Evolutionary conservation across 2,888 invertebrate species (phyloP), one percentile per base, ranked within the genome.

Genomic region (Pogonocherus hispidulus): DNA sequence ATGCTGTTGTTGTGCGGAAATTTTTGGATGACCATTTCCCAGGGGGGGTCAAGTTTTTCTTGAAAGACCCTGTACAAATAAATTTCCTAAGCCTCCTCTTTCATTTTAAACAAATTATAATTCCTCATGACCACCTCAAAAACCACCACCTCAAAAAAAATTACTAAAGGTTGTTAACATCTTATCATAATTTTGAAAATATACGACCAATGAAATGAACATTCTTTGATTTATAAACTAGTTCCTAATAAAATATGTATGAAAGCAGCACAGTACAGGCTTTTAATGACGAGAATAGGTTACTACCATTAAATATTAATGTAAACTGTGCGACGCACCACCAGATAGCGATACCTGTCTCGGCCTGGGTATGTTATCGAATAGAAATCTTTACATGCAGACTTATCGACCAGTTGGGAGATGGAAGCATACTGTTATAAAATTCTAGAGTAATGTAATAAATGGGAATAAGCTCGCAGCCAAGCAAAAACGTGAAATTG

Each of bases 381-480:
- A 37, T 8, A 55, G 55, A 41, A 41, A 55, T 22, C 55, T 55
- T 55, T 37, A 41, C 35, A 37, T 16, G 16, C 0, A 55, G 20
- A 20, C 19, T 18, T 35, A 41, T 37, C 20, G 20, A 20, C n/a
- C 55, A 8, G 1, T 11, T 52, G 14, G 1, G 27, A 27, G 32
- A 35, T 52, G 52, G 51, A 27, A 16, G 51, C 27, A 51, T 27
- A 51, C 27, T 27, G 18, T 27, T 52, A 14, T 14, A 52, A 16
- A 52, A 52, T 27, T 22, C 27, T 16, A 23, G 16, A 52, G 51
- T 16, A 16, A 52, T 52, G 27, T 27, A 52, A 52, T 52, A 52
- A 52, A 27, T 23, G 27, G n/a, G 18, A 32, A 18, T 11, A 19
- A 41, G 41, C 41, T 41, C n/a, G 41, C 41, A 41, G 5, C 41